Conservation (phyloP, 1,140 invertebrate species). For the Drosophila melanica region DNA sequence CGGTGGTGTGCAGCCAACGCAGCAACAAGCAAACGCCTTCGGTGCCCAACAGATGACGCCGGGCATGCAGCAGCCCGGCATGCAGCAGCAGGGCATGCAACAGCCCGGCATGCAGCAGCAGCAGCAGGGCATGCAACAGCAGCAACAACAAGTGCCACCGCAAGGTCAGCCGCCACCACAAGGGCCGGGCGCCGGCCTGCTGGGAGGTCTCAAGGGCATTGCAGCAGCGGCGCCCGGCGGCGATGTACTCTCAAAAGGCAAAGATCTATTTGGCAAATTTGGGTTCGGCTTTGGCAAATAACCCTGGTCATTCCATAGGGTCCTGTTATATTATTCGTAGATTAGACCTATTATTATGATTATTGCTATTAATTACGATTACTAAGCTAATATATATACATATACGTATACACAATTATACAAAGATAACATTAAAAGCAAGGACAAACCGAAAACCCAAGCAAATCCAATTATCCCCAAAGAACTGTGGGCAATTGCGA, state of each 20-base stretch:
- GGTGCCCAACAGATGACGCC: slow-evolving; percentile 74
- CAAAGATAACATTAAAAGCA: slow-evolving; percentile 19
- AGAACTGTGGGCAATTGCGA: slow-evolving; percentile 20
- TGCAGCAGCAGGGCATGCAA: slow-evolving; percentile 78
- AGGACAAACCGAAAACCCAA: slow-evolving; percentile 16
- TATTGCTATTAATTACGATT: slow-evolving; percentile 75
- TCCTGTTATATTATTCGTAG: slow-evolving; percentile 83
- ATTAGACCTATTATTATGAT: slow-evolving; percentile 80
- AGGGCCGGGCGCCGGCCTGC: slow-evolving; percentile 78
- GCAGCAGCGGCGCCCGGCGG: slow-evolving; percentile 92
- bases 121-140: slow-evolving; percentile 75
- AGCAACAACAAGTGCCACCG: slow-evolving; percentile 83
- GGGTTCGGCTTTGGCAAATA: slow-evolving; percentile 91
- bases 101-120: slow-evolving; percentile 78
- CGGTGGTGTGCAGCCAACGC: slow-evolving; percentile 83
- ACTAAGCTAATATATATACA: slow-evolving; percentile 68
- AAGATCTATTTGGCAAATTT: slow-evolving; percentile 96
- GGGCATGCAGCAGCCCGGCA: slow-evolving; percentile 71
- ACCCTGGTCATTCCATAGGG: slow-evolving; percentile 85
- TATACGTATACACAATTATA: slow-evolving; percentile 33
- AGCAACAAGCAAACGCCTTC: slow-evolving; percentile 83
- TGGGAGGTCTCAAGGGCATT: slow-evolving; percentile 78
- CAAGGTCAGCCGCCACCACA: slow-evolving; percentile 83
- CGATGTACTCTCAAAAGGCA: slow-evolving; percentile 94
- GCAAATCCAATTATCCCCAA: slow-evolving; percentile 5